Percentiles rank a stretch among this genome's conserved stretches.
These are phyloP conservation scores for Leucophenga maculata DNA, from an alignment of 2,888 invertebrate genomes.

Conservation along the genomic window DNA sequence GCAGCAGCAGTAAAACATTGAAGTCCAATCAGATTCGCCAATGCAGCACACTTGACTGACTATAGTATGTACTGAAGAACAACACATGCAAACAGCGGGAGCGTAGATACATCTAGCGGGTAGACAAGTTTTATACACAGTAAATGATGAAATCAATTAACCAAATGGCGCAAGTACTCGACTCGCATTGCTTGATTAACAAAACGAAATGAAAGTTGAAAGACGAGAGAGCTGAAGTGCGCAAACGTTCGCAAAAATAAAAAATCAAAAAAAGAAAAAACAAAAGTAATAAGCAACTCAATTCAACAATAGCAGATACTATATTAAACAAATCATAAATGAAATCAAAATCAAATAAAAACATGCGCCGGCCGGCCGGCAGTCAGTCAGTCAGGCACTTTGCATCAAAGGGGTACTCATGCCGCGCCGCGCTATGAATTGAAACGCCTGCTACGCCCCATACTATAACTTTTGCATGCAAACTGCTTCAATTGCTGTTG, in stretches of 20 bases:
- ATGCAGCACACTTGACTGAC: neutral
- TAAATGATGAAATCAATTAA: conserved; percentile 60
- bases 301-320: conserved; percentile 16
- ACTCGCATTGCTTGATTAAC: conserved; percentile 24
- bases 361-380: conserved; percentile 23
- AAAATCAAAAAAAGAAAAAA: neutral
- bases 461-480: conserved; percentile 27
- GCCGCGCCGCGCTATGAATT: conserved; percentile 10
- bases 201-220: neutral
- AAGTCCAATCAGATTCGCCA: conserved; percentile 24
- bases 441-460: conserved; percentile 33
- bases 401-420: conserved; percentile 49
- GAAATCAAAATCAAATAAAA: conserved; percentile 37
- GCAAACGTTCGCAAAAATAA: conserved; percentile 1
- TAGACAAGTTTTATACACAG: neutral
- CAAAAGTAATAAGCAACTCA: conserved; percentile 7
- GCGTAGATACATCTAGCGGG: neutral
- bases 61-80: neutral
- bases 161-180: conserved; percentile 60
- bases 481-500: conserved; percentile 60
- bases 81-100: neutral
- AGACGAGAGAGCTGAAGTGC: neutral
- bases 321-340: conserved; percentile 35
- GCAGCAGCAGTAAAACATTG: neutral
- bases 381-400: conserved; percentile 24